Conservation (phyloP, 2,888 invertebrate species). For the Dicranocentrus wangi region DNA sequence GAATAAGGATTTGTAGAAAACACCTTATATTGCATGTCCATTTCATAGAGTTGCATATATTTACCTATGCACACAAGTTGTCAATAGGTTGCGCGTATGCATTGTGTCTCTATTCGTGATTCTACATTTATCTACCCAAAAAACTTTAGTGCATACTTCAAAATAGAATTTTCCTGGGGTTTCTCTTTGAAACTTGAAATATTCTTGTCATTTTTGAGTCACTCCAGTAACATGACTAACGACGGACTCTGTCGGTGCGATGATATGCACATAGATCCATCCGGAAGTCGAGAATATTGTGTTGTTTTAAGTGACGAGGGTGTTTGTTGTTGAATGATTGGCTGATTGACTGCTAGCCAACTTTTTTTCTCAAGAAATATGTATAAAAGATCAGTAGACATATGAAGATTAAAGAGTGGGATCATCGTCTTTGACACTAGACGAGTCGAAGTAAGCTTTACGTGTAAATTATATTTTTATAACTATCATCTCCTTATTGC, state of each 20-base stretch:
- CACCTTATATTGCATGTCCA: too few species aligned
- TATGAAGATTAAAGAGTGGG: background rate
- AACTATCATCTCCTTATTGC: background rate
- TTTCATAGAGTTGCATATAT: too few species aligned
- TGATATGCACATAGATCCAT: conserved; percentile 18
- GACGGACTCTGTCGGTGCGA: background rate
- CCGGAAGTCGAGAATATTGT: conserved; percentile 46
- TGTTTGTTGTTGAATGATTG: conserved; percentile 46
- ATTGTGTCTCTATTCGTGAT: too few species aligned
- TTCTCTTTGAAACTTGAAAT: too few species aligned
- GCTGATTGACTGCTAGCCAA: conserved; percentile 54
- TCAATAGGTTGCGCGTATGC: too few species aligned
- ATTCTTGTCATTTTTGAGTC: too few species aligned
- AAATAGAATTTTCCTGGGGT: too few species aligned
- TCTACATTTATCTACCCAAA: too few species aligned
- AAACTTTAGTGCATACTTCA: too few species aligned
- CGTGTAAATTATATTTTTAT: conserved; percentile 39
- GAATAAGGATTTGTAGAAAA: conserved; percentile 34
- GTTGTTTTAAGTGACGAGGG: conserved; percentile 30
- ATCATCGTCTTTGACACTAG: conserved; percentile 1
- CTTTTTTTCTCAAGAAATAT: conserved; percentile 42
- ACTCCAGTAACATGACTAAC: too few species aligned
- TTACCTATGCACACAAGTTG: too few species aligned
- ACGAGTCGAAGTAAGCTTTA: conserved; percentile 28
- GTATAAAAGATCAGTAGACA: conserved; percentile 20